Conservation (phyloP, 2,888 invertebrate species). For the Drosophila meridiana region DNA sequence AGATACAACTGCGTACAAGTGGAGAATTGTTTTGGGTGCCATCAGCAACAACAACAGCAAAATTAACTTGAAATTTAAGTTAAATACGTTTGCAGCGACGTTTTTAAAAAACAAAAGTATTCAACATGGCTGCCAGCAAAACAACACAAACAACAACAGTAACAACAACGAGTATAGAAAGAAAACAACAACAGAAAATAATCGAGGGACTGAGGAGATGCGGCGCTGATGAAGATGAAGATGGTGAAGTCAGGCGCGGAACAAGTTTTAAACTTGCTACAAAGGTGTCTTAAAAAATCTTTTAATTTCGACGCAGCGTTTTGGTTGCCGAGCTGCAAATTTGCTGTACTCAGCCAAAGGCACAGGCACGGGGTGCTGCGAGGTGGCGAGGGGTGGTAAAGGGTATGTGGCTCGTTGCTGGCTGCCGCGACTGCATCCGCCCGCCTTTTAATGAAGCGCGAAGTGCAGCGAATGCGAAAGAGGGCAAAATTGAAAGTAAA, state of each 20-base stretch:
- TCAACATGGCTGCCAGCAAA: constrained; percentile 79
- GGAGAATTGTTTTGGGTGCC: constrained; percentile 33
- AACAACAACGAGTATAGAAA: constrained; percentile 47
- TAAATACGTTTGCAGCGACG: constrained; percentile 42
- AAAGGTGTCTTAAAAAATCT: constrained; percentile 82
- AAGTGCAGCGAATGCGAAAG: constrained; percentile 82
- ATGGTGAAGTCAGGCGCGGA: constrained; percentile 68
- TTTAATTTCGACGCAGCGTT: constrained; percentile 75
- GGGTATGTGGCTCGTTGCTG: constrained; percentile 7
- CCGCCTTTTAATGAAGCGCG: constrained; percentile 85
- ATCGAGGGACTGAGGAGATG: constrained; percentile 25
- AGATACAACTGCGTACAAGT: constrained; percentile 15
- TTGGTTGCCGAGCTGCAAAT: constrained; percentile 70
- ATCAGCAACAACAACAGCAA: constrained; percentile 16
- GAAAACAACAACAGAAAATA: constrained; percentile 35
- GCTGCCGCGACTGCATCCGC: constrained; percentile 70
- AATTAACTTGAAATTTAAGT: constrained; percentile 66
- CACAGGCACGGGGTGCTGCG: background rate
- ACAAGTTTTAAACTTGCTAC: constrained; percentile 81
- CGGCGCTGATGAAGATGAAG: constrained; percentile 55
- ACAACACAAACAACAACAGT: constrained; percentile 48
- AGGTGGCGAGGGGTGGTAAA: background rate
- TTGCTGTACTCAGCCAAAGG: constrained; percentile 73
- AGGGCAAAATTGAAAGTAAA: constrained; percentile 65
- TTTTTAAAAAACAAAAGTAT: constrained; percentile 79